phyloP scores from a whole-genome alignment of 2,888 invertebrate species.

The Perizoma affinitatum region DNA sequence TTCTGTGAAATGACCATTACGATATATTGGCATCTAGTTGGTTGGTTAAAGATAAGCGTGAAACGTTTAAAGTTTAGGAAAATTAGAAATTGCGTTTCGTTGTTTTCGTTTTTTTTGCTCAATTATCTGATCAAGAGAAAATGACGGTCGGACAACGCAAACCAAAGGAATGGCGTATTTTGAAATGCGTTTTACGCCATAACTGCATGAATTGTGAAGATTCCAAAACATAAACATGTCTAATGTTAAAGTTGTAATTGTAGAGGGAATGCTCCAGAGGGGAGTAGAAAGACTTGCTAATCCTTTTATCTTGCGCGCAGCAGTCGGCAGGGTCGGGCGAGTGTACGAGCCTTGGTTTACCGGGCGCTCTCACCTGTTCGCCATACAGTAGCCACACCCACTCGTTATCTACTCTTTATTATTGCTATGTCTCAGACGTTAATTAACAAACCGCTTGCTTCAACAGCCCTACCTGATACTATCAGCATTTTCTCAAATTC shows the following conservation, averaged over 20 bases:
- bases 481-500: slow-evolving; percentile 21
- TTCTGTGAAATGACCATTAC: too few species aligned
- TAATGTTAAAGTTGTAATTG: slow-evolving; percentile 39
- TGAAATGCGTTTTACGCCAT: too few species aligned
- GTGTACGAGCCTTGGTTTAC: slow-evolving; percentile 48
- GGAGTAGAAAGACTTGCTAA: slow-evolving; percentile 65
- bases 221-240: slow-evolving; percentile 30
- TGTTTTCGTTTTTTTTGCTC: too few species aligned
- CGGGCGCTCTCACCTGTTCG: slow-evolving; percentile 60
- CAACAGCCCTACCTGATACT: slow-evolving; percentile 44
- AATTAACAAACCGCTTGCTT: slow-evolving; percentile 59
- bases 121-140: too few species aligned
- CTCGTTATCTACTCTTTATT: slow-evolving; percentile 64
- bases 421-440: slow-evolving; percentile 56
- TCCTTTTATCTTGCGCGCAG: slow-evolving; percentile 73
- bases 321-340: slow-evolving; percentile 62
- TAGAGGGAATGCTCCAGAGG: slow-evolving; percentile 45
- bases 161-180: too few species aligned
- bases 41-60: too few species aligned
- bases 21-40: too few species aligned
- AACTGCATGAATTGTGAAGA: not conserved
- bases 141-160: too few species aligned
- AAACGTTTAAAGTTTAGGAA: too few species aligned
- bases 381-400: slow-evolving; percentile 52
- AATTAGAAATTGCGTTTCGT: too few species aligned